phyloP scores from a whole-genome alignment of 1,140 invertebrate species.

The Polyergus mexicanus region DNA sequence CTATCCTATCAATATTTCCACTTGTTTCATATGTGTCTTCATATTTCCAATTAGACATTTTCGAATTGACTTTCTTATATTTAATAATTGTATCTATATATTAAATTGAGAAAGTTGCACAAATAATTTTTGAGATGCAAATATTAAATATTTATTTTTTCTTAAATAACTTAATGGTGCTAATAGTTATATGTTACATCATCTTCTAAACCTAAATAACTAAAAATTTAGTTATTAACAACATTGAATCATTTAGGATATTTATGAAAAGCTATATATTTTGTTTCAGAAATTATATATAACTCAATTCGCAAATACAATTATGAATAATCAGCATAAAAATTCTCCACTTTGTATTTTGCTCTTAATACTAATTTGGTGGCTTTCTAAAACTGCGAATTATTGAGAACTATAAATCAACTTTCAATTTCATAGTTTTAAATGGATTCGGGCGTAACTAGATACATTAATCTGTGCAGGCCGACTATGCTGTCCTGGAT shows the following conservation, averaged over 20 bases:
- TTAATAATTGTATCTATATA: conserved; percentile 3
- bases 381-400: neutral
- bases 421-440: neutral
- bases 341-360: neutral
- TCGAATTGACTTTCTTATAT: neutral
- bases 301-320: neutral
- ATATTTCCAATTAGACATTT: neutral
- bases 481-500: conserved; percentile 92
- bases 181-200: neutral
- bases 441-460: neutral
- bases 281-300: neutral
- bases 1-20: neutral
- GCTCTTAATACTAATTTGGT: neutral
- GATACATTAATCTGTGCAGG: conserved; percentile 86
- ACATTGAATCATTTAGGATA: neutral
- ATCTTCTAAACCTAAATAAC: conserved; percentile 4
- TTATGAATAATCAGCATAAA: conserved; percentile 18
- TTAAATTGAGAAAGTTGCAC: neutral
- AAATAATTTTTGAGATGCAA: neutral
- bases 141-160: neutral
- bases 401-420: conserved; percentile 9
- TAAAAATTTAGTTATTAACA: neutral
- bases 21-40: neutral
- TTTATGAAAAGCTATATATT: neutral
- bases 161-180: neutral